Evolutionary conservation across 2,113 vertebrate species (phyloP).

Genomic region (Rutilus rutilus): DNA sequence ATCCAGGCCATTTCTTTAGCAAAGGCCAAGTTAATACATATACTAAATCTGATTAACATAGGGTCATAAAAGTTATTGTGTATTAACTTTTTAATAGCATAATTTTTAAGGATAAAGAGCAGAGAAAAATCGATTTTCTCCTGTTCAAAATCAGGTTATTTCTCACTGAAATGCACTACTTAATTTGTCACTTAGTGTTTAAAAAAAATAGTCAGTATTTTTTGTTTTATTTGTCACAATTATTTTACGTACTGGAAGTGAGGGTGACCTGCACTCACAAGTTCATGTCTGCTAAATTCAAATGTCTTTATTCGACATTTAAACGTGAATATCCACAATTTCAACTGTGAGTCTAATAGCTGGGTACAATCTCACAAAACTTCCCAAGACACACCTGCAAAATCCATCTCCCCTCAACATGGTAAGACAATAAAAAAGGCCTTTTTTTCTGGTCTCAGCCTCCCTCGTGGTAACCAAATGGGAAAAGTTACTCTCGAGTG

Average conservation of each 20-base stretch:
- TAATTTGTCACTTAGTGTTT: not conserved
- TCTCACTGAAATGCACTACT: not conserved
- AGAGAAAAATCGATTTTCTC: not conserved
- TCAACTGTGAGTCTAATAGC: constrained; percentile 55
- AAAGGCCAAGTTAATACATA: constrained; percentile 40
- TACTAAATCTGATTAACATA: constrained; percentile 22
- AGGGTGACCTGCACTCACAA: constrained; percentile 18
- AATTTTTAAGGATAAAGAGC: not conserved
- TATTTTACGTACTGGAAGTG: not conserved
- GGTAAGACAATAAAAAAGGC: constrained; percentile 48
- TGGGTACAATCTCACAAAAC: constrained; percentile 44
- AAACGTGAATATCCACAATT: constrained; percentile 47
- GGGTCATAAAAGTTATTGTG: not conserved
- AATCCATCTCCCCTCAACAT: constrained; percentile 57
- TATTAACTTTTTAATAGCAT: not conserved
- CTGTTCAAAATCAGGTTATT: not conserved
- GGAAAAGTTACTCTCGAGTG: constrained; percentile 51
- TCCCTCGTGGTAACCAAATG: constrained; percentile 56
- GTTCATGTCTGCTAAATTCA: not conserved
- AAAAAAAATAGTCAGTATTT: not conserved
- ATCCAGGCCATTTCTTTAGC: constrained; percentile 34
- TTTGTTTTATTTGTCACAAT: not conserved
- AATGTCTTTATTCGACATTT: constrained; percentile 15
- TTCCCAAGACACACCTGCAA: constrained; percentile 53
- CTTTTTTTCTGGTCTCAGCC: constrained; percentile 17